A percentile compares a stretch with the other conserved stretches of the same genome.
These are phyloP conservation scores for Leucoraja erinaceus DNA, from an alignment of 2,113 vertebrate genomes.

Conservation along the genomic window DNA sequence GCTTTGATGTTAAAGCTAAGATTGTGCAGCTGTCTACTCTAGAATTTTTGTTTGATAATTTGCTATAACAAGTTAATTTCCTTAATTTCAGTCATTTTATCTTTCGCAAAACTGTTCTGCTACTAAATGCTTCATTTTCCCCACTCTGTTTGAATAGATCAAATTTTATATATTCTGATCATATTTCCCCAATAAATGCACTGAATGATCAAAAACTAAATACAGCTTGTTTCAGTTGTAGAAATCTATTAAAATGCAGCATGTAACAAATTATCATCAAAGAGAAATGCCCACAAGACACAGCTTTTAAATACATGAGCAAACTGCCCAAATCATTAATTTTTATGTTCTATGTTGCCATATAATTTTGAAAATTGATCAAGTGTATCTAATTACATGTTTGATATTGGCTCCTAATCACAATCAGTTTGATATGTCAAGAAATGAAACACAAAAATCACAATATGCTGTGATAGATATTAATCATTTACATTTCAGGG, in stretches of 20 bases:
- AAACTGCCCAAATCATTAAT: neutral
- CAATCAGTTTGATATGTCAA: neutral
- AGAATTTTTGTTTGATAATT: neutral
- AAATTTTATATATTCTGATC: neutral
- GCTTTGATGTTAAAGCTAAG: neutral
- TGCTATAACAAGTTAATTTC: neutral
- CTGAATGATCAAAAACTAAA: constrained; percentile 27
- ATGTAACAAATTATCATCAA: constrained; percentile 21
- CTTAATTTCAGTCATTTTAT: neutral
- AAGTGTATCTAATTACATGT: neutral
- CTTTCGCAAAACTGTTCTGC: neutral
- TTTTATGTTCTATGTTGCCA: neutral
- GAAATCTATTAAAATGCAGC: neutral
- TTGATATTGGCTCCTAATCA: constrained; percentile 18
- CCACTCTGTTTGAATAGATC: neutral
- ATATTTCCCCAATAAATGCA: constrained; percentile 16
- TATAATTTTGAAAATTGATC: constrained; percentile 1
- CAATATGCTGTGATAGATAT: neutral
- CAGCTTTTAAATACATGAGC: constrained; percentile 16
- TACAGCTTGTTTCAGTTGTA: neutral
- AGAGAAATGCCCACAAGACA: constrained; percentile 34
- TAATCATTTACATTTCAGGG: constrained; percentile 23
- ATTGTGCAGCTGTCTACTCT: neutral
- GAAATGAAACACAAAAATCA: neutral
- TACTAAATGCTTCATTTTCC: neutral